phyloP scores from a whole-genome alignment of 2,888 invertebrate species.

The Diaperis boleti region DNA sequence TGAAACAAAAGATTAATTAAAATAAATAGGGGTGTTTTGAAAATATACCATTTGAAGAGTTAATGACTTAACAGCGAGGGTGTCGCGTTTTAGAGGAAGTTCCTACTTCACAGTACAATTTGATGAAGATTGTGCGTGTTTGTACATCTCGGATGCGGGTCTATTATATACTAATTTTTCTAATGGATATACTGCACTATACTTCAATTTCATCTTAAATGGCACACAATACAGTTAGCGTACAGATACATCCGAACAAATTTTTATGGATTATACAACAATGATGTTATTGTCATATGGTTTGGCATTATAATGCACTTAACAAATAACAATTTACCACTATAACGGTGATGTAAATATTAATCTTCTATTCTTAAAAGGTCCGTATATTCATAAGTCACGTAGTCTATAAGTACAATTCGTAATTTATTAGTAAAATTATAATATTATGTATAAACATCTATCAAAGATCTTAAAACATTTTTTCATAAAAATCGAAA shows the following conservation, averaged over 20 bases:
- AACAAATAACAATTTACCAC: slow-evolving; percentile 1
- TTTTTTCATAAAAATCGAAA: too few relatives aligned
- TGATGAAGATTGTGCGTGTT: slow-evolving; percentile 44
- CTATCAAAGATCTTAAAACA: too few relatives aligned
- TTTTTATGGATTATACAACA: slow-evolving; percentile 26
- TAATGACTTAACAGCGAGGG: slow-evolving; percentile 44
- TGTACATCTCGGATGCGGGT: slow-evolving; percentile 54
- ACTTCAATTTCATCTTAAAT: slow-evolving; percentile 51
- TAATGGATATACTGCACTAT: slow-evolving; percentile 56
- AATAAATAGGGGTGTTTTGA: slow-evolving; percentile 53
- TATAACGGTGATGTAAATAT: neutral
- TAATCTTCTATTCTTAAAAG: too few relatives aligned
- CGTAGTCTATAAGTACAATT: too few relatives aligned
- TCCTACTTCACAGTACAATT: slow-evolving; percentile 30
- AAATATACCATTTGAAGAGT: slow-evolving; percentile 47
- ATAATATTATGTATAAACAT: too few relatives aligned
- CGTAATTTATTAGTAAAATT: too few relatives aligned
- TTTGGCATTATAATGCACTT: neutral
- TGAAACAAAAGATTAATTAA: slow-evolving; percentile 45
- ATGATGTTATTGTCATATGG: slow-evolving; percentile 19
- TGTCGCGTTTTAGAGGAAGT: slow-evolving; percentile 40
- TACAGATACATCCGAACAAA: slow-evolving; percentile 12
- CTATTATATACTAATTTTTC: slow-evolving; percentile 54
- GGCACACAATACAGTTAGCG: slow-evolving; percentile 39
- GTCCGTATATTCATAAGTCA: too few relatives aligned